Evolutionary conservation across 2,113 vertebrate genomes (phyloP).

Genomic region (Mesitornis unicolor): DNA sequence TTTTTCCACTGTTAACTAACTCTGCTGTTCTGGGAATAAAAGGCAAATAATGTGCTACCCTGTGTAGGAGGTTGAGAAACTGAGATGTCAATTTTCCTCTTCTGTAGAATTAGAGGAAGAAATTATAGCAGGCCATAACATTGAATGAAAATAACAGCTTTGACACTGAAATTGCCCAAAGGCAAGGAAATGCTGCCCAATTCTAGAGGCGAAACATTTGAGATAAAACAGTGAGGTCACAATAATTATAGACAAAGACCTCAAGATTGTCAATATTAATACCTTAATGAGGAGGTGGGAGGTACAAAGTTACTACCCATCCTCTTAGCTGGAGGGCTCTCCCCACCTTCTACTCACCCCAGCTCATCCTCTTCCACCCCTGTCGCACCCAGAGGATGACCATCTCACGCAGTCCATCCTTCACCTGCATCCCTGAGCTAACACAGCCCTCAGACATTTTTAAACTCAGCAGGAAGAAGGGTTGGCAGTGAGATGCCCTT

Average conservation of each 20-base stretch:
- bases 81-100: slow-evolving; percentile 13
- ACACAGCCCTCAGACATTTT: background rate
- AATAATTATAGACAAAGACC: background rate
- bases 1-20: slow-evolving; percentile 8
- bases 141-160: background rate
- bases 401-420: background rate
- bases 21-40: background rate
- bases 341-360: background rate
- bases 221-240: background rate
- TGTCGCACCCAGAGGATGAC: background rate
- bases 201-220: background rate
- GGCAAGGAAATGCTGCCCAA: background rate
- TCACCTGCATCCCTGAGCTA: background rate
- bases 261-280: background rate
- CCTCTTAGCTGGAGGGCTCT: background rate
- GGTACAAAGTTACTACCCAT: background rate
- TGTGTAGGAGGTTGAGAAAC: slow-evolving; percentile 10
- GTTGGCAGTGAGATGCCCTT: background rate
- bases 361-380: background rate
- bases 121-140: background rate
- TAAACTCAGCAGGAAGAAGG: background rate
- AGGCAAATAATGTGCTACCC: slow-evolving; percentile 1
- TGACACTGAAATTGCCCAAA: background rate
- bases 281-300: background rate
- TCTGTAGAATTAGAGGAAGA: background rate